These are phyloP conservation scores for Plestiodon gilberti DNA, from an alignment of 2,113 vertebrate genomes.

Conservation along the genomic window DNA sequence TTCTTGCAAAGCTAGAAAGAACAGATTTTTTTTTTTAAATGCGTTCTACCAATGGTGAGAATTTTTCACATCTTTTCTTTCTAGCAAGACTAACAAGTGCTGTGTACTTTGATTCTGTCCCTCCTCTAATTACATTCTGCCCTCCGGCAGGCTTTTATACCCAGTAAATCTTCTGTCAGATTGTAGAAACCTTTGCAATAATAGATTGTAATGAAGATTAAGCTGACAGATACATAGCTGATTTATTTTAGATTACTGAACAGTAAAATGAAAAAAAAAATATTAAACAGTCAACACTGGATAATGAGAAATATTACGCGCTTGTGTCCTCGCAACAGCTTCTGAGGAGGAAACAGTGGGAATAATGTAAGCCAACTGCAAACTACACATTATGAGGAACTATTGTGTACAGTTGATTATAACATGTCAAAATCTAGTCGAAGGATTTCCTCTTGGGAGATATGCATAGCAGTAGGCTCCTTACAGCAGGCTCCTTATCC, in stretches of 20 bases:
- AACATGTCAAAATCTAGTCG: not conserved
- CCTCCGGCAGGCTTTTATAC: constrained; percentile 63
- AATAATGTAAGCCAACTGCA: constrained; percentile 32
- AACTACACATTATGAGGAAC: not conserved
- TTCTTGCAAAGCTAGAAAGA: constrained; percentile 32
- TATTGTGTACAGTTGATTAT: not conserved
- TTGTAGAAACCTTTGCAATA: constrained; percentile 56
- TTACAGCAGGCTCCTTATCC: not conserved
- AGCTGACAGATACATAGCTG: constrained; percentile 52
- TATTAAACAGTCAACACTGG: not conserved
- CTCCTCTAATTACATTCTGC: constrained; percentile 56
- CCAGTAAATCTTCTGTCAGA: constrained; percentile 58
- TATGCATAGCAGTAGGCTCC: not conserved
- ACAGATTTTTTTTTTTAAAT: constrained; percentile 22
- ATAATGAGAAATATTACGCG: constrained; percentile 1
- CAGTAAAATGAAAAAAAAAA: not conserved
- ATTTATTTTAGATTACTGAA: constrained; percentile 63
- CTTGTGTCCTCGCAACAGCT: constrained; percentile 16
- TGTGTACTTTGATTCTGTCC: constrained; percentile 55
- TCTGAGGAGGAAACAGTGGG: not conserved
- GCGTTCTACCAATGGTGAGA: constrained; percentile 38
- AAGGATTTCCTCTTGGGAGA: not conserved
- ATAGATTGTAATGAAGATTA: constrained; percentile 66
- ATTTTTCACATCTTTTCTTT: constrained; percentile 27
- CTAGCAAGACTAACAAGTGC: constrained; percentile 48